Evolutionary conservation across 2,888 invertebrate genomes (phyloP).

Genomic region (Ophion costatus): DNA sequence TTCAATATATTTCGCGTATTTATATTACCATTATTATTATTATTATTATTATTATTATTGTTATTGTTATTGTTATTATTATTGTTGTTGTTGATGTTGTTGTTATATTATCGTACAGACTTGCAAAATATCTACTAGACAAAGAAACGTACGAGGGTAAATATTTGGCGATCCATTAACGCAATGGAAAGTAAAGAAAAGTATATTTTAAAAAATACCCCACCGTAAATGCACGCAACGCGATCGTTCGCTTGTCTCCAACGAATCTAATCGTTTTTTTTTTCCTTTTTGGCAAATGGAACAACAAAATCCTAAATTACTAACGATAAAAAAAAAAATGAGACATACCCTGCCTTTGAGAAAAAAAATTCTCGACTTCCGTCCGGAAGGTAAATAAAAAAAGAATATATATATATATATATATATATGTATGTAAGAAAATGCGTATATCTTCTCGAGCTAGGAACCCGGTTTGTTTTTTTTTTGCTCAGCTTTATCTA

Average conservation of each 20-base stretch:
- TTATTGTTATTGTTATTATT: conserved; percentile 43
- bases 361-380: neutral
- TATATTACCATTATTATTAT: conserved; percentile 42
- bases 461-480: conserved; percentile 27
- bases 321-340: neutral
- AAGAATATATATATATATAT: conserved; percentile 16
- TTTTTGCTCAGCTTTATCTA: neutral
- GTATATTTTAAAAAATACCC: neutral
- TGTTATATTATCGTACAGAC: conserved; percentile 26
- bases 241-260: neutral
- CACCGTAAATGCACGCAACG: neutral
- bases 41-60: conserved; percentile 30
- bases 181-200: conserved; percentile 43
- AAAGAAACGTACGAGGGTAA: conserved; percentile 17
- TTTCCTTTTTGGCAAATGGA: neutral
- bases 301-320: neutral
- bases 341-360: neutral
- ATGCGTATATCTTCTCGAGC: neutral
- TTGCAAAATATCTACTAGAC: conserved; percentile 33
- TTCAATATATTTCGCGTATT: conserved; percentile 65
- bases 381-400: neutral
- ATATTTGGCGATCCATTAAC: conserved; percentile 53
- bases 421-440: conserved; percentile 15
- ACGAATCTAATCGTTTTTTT: neutral
- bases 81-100: no score